Conservation (phyloP, 2,797 vertebrate species). For the Pitangus sulphuratus region DNA sequence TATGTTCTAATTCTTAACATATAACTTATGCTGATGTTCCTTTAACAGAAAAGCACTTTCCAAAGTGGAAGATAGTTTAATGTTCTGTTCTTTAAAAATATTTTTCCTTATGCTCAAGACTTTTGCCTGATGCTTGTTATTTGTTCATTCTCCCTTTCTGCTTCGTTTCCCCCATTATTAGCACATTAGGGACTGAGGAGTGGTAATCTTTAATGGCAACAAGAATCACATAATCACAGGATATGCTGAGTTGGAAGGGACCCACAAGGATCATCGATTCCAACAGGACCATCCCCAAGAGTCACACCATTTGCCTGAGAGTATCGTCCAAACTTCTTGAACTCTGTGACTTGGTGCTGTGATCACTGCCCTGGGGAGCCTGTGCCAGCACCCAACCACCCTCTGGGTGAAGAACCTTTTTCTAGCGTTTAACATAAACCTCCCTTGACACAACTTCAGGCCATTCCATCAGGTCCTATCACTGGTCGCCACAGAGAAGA, state of each 20-base stretch:
- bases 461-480: not conserved
- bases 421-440: not conserved
- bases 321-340: not conserved
- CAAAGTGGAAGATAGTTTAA: not conserved
- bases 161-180: not conserved
- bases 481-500: not conserved
- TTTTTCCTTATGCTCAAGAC: not conserved
- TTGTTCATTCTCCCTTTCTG: not conserved
- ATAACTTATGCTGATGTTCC: slow-evolving; percentile 16
- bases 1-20: slow-evolving; percentile 3
- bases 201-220: not conserved
- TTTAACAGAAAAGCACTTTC: not conserved
- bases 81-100: slow-evolving; percentile 19
- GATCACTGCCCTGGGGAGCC: not conserved
- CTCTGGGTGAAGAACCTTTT: not conserved
- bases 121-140: not conserved
- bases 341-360: not conserved
- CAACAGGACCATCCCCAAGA: not conserved
- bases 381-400: not conserved
- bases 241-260: not conserved
- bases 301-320: not conserved
- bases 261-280: not conserved
- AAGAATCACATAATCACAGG: not conserved
- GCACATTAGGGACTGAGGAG: not conserved
- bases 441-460: not conserved